These are phyloP conservation scores for Oscheius sp. DNA, from an alignment of 2,888 invertebrate species.

Conservation along the genomic window DNA sequence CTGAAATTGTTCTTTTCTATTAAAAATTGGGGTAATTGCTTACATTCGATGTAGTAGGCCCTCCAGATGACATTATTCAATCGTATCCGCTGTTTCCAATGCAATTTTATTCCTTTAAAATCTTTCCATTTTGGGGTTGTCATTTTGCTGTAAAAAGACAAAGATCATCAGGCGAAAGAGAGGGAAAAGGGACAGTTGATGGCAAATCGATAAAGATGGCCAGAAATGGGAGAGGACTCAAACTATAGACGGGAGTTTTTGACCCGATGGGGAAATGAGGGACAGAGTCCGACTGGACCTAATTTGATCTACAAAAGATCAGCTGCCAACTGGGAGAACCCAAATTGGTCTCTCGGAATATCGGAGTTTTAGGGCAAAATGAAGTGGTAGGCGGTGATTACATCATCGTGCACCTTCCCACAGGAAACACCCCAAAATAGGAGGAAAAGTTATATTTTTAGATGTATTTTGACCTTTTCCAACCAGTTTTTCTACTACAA, in stretches of 20 bases:
- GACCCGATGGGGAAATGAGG: too few relatives aligned
- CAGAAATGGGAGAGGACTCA: background rate
- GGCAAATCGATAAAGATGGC: background rate
- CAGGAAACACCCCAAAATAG: too few relatives aligned
- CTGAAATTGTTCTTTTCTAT: conserved; percentile 40
- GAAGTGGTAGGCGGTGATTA: too few relatives aligned
- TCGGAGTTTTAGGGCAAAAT: too few relatives aligned
- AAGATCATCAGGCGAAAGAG: too few relatives aligned
- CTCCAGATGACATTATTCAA: conserved; percentile 99
- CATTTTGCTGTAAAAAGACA: conserved; percentile 86
- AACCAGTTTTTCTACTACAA: too few relatives aligned
- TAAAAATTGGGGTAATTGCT: conserved; percentile 50
- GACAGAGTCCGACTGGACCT: background rate
- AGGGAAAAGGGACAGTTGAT: background rate
- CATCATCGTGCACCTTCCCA: too few relatives aligned
- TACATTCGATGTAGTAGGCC: conserved; percentile 98
- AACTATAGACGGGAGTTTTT: background rate
- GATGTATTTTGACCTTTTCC: too few relatives aligned
- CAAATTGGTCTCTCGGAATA: too few relatives aligned
- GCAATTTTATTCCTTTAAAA: conserved; percentile 94
- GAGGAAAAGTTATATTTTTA: too few relatives aligned
- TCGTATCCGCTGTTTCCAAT: conserved; percentile 98
- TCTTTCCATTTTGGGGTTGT: conserved; percentile 99
- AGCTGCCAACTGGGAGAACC: too few relatives aligned
- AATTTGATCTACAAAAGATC: background rate